phyloP scores from a whole-genome alignment of 2,113 vertebrate species.

The Numida meleagris region DNA sequence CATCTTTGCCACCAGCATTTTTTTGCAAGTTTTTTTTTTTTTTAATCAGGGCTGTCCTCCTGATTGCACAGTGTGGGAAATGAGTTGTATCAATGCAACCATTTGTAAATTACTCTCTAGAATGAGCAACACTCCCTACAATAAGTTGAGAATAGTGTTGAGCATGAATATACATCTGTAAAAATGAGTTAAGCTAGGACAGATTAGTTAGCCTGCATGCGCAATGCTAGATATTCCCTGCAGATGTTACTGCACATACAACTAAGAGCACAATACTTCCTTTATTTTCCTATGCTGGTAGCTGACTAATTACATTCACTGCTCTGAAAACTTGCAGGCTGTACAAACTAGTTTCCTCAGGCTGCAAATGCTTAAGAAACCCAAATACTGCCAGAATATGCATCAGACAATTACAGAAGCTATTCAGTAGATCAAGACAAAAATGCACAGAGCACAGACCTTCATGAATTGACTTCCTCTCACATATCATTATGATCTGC shows the following conservation, averaged over 20 bases:
- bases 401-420: constrained; percentile 42
- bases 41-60: not conserved
- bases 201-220: not conserved
- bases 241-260: not conserved
- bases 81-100: not conserved
- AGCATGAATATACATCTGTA: not conserved
- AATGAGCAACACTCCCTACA: not conserved
- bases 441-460: not conserved
- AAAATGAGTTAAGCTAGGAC: not conserved
- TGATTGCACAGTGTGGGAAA: not conserved
- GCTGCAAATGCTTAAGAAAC: constrained; percentile 35
- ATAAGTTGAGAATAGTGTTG: not conserved
- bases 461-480: not conserved
- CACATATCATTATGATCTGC: constrained; percentile 12
- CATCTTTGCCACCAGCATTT: fast-evolving
- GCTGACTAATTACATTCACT: not conserved
- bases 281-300: not conserved
- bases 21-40: not conserved
- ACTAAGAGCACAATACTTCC: not conserved
- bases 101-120: not conserved
- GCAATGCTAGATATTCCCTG: not conserved
- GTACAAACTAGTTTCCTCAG: not conserved
- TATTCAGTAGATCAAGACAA: constrained; percentile 42
- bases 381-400: constrained; percentile 40
- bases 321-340: not conserved